Conservation (phyloP, 1,140 invertebrate species). For the Drosophila ananassae region DNA sequence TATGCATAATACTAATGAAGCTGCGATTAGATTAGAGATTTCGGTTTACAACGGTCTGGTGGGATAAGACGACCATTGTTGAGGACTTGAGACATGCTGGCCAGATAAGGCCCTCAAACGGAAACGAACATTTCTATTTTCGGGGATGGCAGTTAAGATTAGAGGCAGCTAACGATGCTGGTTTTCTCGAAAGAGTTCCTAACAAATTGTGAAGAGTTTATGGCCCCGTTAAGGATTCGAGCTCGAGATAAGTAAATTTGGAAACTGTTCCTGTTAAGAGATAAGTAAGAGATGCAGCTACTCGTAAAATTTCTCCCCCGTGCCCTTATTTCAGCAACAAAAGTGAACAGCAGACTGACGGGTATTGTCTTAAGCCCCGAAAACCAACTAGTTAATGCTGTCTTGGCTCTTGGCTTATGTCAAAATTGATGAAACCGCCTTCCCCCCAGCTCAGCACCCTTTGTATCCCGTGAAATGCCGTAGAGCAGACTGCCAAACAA, state of each 20-base stretch:
- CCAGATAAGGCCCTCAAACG: background rate
- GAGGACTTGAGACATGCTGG: constrained; percentile 5
- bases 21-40: constrained; percentile 43
- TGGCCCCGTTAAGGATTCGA: constrained; percentile 13
- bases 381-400: constrained; percentile 48
- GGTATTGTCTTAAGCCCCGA: constrained; percentile 13
- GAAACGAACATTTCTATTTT: too few relatives aligned
- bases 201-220: constrained; percentile 32
- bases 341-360: constrained; percentile 1
- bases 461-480: constrained; percentile 1
- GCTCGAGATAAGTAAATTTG: constrained; percentile 12
- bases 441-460: background rate
- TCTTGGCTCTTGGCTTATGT: constrained; percentile 45
- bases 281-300: constrained; percentile 7
- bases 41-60: constrained; percentile 1
- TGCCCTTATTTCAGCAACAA: background rate
- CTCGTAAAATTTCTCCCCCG: background rate
- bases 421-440: constrained; percentile 38
- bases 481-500: constrained; percentile 14
- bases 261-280: background rate
- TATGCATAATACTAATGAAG: constrained; percentile 35
- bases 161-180: constrained; percentile 16
- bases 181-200: background rate
- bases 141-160: constrained; percentile 28
- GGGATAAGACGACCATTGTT: constrained; percentile 16